Evolutionary conservation across 2,888 invertebrate species (phyloP), one percentile per base, ranked within the genome.

Genomic region (Microctonus aethiopoides): DNA sequence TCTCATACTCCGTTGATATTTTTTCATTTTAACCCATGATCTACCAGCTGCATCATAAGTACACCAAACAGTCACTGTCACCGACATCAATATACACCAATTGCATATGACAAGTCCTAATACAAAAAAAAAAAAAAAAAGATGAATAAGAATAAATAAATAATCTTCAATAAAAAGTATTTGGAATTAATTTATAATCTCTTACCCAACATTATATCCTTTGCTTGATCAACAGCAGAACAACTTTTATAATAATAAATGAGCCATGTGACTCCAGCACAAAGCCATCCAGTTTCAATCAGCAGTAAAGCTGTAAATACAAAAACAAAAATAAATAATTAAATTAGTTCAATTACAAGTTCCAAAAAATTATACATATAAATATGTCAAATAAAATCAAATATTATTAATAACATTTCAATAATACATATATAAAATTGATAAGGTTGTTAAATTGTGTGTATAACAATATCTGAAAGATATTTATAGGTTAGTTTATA

Each of bases 21-120:
- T 90, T 85, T 95, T 95, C 94, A 95, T 94, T 87, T 95, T 95
- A 29, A 95, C 94, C 95, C 95, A 95, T 60, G 94, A 94, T 64
- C 94, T 88, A 16, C 95, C 95, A n/a, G 95, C 95, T 0, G 93
- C 90, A 87, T 95, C 95, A 87, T 93, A 95, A 2, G 93, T 93
- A 86, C 95, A 95, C 94, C 95, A 95, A 39, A 94, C 91, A 5
- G 94, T 94, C 76, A 94, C 90, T 73, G 94, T 83, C 65, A 94
- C 91, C 70, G 92, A 91, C 68, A 93, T 88, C 72, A 94, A 85
- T 73, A 95, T 90, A 76, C 92, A 90, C 91, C 93, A 93, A 86
- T 93, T 94, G 86, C 92, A 93, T 78, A 94, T 90, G 76, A 94
- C 91, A 84, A 94, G 89, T 77, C 92, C 94, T 93, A 85, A 3